A percentile compares a stretch with the other conserved stretches of the same genome.
Evolutionary conservation across 2,113 vertebrate genomes (phyloP).

Genomic region (Bettongia penicillata): DNA sequence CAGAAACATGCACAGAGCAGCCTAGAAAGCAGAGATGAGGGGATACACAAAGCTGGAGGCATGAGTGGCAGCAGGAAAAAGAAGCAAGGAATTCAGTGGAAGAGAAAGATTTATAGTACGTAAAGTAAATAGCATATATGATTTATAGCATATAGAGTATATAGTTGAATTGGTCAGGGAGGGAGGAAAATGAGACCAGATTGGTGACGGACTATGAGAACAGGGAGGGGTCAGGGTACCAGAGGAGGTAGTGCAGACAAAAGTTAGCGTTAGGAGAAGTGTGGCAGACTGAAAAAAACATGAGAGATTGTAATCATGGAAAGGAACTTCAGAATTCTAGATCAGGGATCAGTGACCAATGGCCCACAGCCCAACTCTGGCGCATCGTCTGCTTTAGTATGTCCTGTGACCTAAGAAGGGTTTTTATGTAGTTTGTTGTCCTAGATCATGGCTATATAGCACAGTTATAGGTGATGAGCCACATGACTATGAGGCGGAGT

Average conservation of each 20-base stretch:
- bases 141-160: background rate
- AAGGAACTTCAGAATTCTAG: background rate
- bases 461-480: background rate
- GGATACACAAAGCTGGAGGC: background rate
- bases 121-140: no score
- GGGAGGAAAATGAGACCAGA: background rate
- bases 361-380: background rate
- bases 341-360: background rate
- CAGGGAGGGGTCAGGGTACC: background rate
- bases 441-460: background rate
- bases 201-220: background rate
- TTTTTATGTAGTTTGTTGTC: background rate
- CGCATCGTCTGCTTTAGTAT: background rate
- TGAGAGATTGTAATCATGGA: background rate
- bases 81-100: background rate
- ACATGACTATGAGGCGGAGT: background rate
- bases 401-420: background rate
- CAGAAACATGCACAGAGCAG: background rate
- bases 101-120: background rate
- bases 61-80: background rate
- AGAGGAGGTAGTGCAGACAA: background rate
- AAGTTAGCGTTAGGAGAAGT: background rate
- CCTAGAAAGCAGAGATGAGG: background rate
- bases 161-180: background rate
- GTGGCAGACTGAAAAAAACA: background rate